A percentile compares a stretch with the other conserved stretches of the same genome.
Conservation (phyloP, 2,888 invertebrate species). For the Orgyia antiqua region DNA sequence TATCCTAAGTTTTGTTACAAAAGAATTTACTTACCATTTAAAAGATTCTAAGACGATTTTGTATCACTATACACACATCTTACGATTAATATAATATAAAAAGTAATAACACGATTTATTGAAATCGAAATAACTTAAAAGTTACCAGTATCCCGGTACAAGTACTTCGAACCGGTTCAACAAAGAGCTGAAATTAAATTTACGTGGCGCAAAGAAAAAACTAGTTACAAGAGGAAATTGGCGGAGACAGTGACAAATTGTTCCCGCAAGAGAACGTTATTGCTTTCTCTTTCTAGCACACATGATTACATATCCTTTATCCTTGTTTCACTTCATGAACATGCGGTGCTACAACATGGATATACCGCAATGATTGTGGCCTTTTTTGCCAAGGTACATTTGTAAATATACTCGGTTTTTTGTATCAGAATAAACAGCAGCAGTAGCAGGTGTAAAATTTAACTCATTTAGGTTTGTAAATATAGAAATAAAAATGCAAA, state of each 20-base stretch:
- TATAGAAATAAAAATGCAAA: no score
- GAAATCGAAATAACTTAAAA: no score
- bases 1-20: no score
- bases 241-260: slow-evolving; percentile 75
- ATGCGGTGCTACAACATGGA: slow-evolving; percentile 39
- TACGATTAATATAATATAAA: no score
- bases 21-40: no score
- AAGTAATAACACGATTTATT: no score
- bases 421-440: no score
- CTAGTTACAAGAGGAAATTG: slow-evolving; percentile 76
- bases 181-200: slow-evolving; percentile 74
- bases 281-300: slow-evolving; percentile 38
- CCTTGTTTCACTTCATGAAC: slow-evolving; percentile 29
- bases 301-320: slow-evolving; percentile 33
- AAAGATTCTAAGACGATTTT: no score
- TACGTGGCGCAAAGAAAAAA: slow-evolving; percentile 73
- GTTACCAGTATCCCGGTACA: slow-evolving; percentile 15
- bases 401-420: slow-evolving; percentile 23
- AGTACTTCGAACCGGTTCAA: slow-evolving; percentile 55
- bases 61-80: no score
- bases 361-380: slow-evolving; percentile 48
- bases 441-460: no score
- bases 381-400: slow-evolving; percentile 24
- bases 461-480: no score
- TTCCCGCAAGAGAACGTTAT: slow-evolving; percentile 56